Evolutionary conservation across 2,113 vertebrate species (phyloP), one percentile per base, ranked within the genome.

Genomic region (Gavia stellata): DNA sequence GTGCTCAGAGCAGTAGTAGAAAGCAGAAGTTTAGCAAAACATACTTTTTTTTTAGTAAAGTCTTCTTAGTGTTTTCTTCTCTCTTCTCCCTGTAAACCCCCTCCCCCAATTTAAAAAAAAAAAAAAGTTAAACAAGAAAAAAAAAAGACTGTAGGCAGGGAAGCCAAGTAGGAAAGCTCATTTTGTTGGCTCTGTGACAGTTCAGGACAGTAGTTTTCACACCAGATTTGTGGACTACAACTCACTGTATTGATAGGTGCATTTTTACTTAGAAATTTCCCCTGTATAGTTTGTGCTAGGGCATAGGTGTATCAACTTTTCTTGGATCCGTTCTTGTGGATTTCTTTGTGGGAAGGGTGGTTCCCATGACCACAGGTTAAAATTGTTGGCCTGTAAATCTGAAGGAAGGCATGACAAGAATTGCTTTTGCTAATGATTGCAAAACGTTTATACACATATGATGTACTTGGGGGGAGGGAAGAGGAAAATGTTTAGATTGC

Each of bases 361-460:
- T 92, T 95, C 50, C 55, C n/a, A 31, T 58, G 55, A 38, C 67
- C 34, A 38, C 26, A 17, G 14, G 34, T 92, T 95, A 59, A 58
- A 74, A 74, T 42, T 77, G n/a, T 33, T 89, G 63, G 29, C 44
- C n/a, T 94, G 38, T 71, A 94, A 86, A 78, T 74, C 34, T 84
- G 63, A 86, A 90, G 59, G 72, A 62, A 90, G 44, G n/a, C 50
- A 56, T 83, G 82, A 59, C 92, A 92, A 67, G 86, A 94, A 88
- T 88, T 78, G 82, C 90, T 88, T 92, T 59, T 93, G 59, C 82
- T 95, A 78, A 2, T 26, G 75, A 86, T 88, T 96, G 86, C 86
- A 91, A 96, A 94, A 95, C 0, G 1, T 77, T 17, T 75, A 49
- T 77, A 56, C 24, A n/a, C 18, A 19, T 42, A 44, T 74, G 88